Conservation (phyloP, 23 tunicate genomes). For the Diplosoma virens region DNA sequence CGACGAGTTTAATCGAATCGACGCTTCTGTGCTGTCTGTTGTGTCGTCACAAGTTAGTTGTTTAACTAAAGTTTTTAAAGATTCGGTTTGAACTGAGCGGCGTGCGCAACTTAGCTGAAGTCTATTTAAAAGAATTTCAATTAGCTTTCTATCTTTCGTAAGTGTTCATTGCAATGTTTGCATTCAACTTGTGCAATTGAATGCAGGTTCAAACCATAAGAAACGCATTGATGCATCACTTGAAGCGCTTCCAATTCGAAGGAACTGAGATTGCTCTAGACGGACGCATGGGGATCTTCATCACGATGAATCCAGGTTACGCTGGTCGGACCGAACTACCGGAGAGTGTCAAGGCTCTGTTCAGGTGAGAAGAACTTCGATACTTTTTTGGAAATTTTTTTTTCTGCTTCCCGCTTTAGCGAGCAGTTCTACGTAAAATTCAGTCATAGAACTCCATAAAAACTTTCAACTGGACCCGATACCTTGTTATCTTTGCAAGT, state of each 20-base stretch:
- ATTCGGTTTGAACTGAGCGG: too few species aligned
- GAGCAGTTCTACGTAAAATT: not conserved
- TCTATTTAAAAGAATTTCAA: too few species aligned
- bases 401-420: not conserved
- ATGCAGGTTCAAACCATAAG: conserved; percentile 90
- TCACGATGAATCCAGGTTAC: conserved; percentile 99
- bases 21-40: conserved; percentile 96
- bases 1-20: conserved; percentile 98
- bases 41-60: conserved; percentile 89
- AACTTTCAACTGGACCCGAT: too few species aligned
- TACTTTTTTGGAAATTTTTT: not conserved
- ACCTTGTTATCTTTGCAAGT: too few species aligned
- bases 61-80: too few species aligned
- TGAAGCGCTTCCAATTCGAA: conserved; percentile 93
- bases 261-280: conserved; percentile 96
- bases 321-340: conserved; percentile 99
- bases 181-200: too few species aligned
- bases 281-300: conserved; percentile 91
- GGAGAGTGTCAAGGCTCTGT: conserved; percentile 92
- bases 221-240: conserved; percentile 89
- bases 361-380: conserved; percentile 76
- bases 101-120: too few species aligned
- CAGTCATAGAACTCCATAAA: not conserved
- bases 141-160: too few species aligned
- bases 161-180: too few species aligned